Base-by-base conservation (phyloP, 2,888 invertebrate genomes). In the Caenorhabditis sinica region DNA sequence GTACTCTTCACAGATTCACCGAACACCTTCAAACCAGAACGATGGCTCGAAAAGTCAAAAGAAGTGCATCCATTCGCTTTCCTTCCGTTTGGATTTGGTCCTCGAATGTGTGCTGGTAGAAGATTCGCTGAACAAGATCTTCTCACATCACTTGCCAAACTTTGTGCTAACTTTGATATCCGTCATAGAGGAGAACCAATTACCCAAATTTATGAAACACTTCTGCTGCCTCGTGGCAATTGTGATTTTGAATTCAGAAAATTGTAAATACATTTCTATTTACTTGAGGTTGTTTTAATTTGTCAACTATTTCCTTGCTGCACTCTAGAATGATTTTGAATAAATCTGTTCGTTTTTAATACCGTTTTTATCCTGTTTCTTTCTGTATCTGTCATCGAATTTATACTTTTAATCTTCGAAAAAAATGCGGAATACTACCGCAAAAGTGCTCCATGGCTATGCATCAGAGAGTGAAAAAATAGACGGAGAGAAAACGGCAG, bases 1-100 rank as follows among this genome's bases (percentile, higher is more conserved):
- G 60, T 49, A 15, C 74, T 79, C 11, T 82, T 82, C 60, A 33
- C 69, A 25, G 75, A 82, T 53, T 56, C 68, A 0, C 85, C 85
- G 0, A 63, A 66, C 30, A 13, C 60, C 15, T 90, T 90, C 86
- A 83, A 85, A 40, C 96, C 96, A 0, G 96, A 96, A 92, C 93
- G 96, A 60, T 96, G 96, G 96, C 91, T 95, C 86, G 93, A 90
- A 5, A 89, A 89, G 43, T 88, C 90, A 20, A 88, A 74, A 9
- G 72, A 87, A 8, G 87, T 86, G 3, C 92, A 94, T 87, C 94
- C 94, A 0, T 94, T 93, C 87, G 89, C 94, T 2, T 91, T 94
- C 56, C 93, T 93, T 4, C 94, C 94, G 5, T 95, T 95, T 91
- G 94, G 94, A 6, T 93, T 93, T 87, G 94, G 94, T 2, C 93